phyloP scores from a whole-genome alignment of 1,140 invertebrate genomes.

The Geopemphigus sp. region DNA sequence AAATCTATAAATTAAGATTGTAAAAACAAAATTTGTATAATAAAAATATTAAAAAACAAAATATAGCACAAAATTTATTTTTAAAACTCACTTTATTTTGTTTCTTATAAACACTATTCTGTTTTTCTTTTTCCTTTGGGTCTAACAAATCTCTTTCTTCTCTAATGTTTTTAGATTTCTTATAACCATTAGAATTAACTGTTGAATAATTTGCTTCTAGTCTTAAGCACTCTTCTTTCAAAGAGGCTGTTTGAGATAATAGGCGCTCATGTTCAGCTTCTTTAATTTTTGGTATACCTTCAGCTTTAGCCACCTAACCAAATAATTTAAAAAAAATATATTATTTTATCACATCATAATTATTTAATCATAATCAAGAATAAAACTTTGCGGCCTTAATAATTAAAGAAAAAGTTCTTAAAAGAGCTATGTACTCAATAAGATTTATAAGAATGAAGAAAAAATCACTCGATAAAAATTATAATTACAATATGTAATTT shows the following conservation, averaged over 20 bases:
- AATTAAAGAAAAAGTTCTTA: too few species aligned
- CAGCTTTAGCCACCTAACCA: slow-evolving; percentile 25
- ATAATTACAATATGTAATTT: too few species aligned
- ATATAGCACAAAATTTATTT: too few species aligned
- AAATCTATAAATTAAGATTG: too few species aligned
- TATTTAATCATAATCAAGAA: neutral
- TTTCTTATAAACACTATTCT: slow-evolving; percentile 23
- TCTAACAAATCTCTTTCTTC: slow-evolving; percentile 32
- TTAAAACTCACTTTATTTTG: slow-evolving; percentile 29
- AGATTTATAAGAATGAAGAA: too few species aligned
- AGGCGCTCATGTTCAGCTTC: slow-evolving; percentile 12
- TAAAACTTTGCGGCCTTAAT: neutral
- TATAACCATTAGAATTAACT: slow-evolving; percentile 44
- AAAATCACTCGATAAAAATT: too few species aligned
- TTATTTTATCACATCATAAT: neutral
- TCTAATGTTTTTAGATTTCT: slow-evolving; percentile 43
- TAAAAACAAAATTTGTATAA: too few species aligned
- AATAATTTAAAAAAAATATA: neutral
- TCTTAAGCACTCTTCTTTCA: neutral
- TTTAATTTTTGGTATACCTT: slow-evolving; percentile 32
- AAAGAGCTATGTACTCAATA: too few species aligned
- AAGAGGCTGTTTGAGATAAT: neutral
- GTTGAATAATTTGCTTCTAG: slow-evolving; percentile 37
- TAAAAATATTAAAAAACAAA: too few species aligned
- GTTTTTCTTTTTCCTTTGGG: slow-evolving; percentile 22